A percentile compares a stretch with the other conserved stretches of the same genome.
phyloP scores from a whole-genome alignment of 2,113 vertebrate species.

The Forbesichthys agassizii region DNA sequence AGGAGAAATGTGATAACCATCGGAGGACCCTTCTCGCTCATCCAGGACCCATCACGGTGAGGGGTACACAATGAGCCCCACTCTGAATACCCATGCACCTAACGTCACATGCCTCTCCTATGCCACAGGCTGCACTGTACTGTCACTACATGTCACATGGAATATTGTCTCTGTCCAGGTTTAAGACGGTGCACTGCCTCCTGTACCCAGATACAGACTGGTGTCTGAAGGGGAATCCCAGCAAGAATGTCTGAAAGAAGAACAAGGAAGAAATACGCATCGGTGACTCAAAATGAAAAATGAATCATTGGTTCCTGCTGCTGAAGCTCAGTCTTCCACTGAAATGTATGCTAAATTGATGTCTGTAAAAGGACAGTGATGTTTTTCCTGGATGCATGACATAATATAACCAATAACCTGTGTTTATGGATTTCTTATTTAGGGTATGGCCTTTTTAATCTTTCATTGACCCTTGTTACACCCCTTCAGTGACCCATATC shows the following conservation, averaged over 20 bases:
- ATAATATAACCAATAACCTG: neutral
- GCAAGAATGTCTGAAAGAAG: slow-evolving; percentile 20
- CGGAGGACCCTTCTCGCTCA: slow-evolving; percentile 82
- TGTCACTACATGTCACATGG: neutral
- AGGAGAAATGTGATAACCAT: slow-evolving; percentile 88
- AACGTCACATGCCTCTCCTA: too few species aligned
- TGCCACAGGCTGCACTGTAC: neutral
- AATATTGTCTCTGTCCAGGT: slow-evolving; percentile 70
- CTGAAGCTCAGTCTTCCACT: neutral
- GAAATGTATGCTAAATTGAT: neutral
- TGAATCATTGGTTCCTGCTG: neutral
- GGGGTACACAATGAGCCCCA: neutral
- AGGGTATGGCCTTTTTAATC: neutral
- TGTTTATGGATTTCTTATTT: neutral
- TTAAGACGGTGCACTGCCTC: slow-evolving; percentile 92
- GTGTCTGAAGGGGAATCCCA: slow-evolving; percentile 78
- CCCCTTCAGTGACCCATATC: neutral
- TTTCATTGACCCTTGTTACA: neutral
- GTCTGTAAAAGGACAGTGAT: too few species aligned
- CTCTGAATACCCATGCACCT: neutral
- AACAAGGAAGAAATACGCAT: neutral
- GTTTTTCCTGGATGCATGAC: neutral
- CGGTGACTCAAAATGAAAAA: neutral
- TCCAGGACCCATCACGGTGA: slow-evolving; percentile 92
- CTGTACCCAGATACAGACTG: slow-evolving; percentile 91